Evolutionary conservation across 2,797 vertebrate genomes (phyloP), one percentile per base, ranked within the genome.

Genomic region (Peromyscus nudipes): DNA sequence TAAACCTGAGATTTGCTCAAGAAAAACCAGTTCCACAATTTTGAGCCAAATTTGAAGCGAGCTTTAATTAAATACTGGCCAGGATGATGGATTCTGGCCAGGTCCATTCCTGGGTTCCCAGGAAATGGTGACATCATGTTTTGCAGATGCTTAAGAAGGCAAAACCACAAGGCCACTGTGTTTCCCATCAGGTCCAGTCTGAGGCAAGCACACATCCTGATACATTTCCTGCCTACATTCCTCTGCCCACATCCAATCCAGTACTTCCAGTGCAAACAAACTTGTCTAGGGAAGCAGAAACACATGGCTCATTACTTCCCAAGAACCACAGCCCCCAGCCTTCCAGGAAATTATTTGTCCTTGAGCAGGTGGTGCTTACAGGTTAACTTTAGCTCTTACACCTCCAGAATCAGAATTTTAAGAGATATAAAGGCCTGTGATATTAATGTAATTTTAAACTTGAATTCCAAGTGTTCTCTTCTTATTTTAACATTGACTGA

Each of bases 331-430:
- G 37, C 21, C 17, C 71, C 21, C 37, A 40, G 71, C 37, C 40
- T 75, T 2, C 37, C 4, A 25, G 37, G 71, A 75, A 25, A 3
- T 40, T 25, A 25, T 40, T 37, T 73, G 37, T 37, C 21, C 71
- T 40, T 40, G 37, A 21, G 37, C 37, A 43, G 21, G n/a, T 75
- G 71, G 71, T 37, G 37, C 10, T 40, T 40, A 40, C 21, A 40
- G 37, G n/a, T 73, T 73, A 73, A 40, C 19, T 73, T 73, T 67
- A 13, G 13, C 31, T 67, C 65, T 69, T 34, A 43, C 71, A 73
- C 37, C 10, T 40, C 46, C 52, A 77, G 64, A 94, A 96, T 89
- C 29, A 95, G 67, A 84, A 64, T 83, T 85, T 91, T 92, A 94
- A 94, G 62, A 89, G 3, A 37, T 95, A 25, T n/a, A 46, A 94